A percentile compares a stretch with the other conserved stretches of the same genome.
Evolutionary conservation across 1,140 invertebrate genomes (phyloP).

Genomic region (Heterodera carotae): DNA sequence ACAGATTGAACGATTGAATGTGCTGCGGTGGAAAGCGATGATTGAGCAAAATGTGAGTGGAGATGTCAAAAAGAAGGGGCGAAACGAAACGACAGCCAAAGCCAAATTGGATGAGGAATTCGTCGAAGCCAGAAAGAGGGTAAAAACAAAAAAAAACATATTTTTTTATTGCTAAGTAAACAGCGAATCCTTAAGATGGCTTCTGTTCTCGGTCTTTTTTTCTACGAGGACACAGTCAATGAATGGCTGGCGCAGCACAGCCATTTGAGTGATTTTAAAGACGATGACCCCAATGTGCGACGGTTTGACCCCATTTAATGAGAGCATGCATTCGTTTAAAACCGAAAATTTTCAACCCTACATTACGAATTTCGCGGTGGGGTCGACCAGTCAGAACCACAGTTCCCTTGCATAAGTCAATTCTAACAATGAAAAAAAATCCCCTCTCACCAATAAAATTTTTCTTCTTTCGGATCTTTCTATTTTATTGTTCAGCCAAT

Average conservation of each 20-base stretch:
- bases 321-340: neutral
- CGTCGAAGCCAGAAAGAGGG: constrained; percentile 23
- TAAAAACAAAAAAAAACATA: no score
- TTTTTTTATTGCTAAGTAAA: no score
- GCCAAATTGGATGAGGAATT: constrained; percentile 23
- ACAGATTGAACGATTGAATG: constrained; percentile 38
- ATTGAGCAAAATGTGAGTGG: neutral
- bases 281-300: neutral
- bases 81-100: neutral
- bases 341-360: no score
- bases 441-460: no score
- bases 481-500: no score
- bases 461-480: no score
- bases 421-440: no score
- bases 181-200: constrained; percentile 34
- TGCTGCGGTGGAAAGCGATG: constrained; percentile 28
- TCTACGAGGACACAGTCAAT: constrained; percentile 39
- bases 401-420: no score
- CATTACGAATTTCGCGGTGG: no score
- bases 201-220: constrained; percentile 23
- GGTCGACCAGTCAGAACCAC: no score
- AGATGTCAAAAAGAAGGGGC: neutral
- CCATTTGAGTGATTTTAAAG: constrained; percentile 4
- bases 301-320: neutral
- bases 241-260: constrained; percentile 35